Evolutionary conservation across 1,140 invertebrate species (phyloP), one percentile per base, ranked within the genome.

Genomic region (Lerema accius): DNA sequence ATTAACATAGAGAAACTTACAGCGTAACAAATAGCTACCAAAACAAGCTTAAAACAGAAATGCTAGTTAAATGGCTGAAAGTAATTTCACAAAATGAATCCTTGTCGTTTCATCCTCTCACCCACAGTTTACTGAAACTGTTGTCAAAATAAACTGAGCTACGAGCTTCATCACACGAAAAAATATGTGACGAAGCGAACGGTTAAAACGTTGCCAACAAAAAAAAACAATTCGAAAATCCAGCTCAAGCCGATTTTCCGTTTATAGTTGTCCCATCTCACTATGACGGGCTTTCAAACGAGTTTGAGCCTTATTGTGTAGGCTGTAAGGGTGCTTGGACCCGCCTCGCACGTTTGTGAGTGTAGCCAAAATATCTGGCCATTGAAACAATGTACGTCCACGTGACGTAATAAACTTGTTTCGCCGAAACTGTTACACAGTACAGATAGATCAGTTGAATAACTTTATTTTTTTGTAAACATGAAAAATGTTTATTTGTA

Each of bases 361-460:
- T 4, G 55, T 58, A 58, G 55, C 55, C 55, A 19, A 58, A 58
- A 58, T 58, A 58, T 58, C 55, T 58, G 55, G 40, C 55, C 55
- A 58, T 58, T 58, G 42, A 58, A 58, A 58, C 55, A 58, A 58
- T 58, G 55, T 58, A 58, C 55, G 55, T 58, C 42, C 42, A 58
- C 55, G 28, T 58, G 55, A 58, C 42, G 55, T 35, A 58, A 46
- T 58, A 58, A 58, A 58, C 42, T 58, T 58, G 53, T 56, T 56
- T 56, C 14, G 40, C 51, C 53, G 40, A 56, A 56, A 45, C 53
- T 56, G 40, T 45, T n/a, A 1, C 53, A 45, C 42, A 56, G 53
- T 13, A 13, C 53, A 56, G 26, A 32, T 0, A 13, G 1, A n/a
- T 11, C 14, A 19, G 53, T 56, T 11, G 14, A 15, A 15, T 16